These are phyloP conservation scores for Anguilla anguilla DNA, from an alignment of 2,797 vertebrate genomes.

Conservation along the genomic window DNA sequence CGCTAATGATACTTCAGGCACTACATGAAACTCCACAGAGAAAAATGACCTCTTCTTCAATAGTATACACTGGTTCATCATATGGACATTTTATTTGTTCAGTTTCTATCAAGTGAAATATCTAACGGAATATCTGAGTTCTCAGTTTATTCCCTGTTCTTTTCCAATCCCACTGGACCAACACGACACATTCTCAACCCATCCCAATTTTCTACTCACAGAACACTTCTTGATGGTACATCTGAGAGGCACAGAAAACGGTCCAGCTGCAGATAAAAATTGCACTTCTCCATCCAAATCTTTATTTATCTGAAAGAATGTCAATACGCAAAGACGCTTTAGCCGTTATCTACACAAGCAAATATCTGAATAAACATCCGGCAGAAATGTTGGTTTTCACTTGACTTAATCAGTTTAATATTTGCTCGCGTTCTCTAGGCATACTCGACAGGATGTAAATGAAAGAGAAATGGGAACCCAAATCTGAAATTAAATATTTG, in stretches of 20 bases:
- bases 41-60: not conserved
- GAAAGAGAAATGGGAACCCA: not conserved
- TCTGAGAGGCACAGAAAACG: conserved; percentile 82
- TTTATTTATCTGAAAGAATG: conserved; percentile 77
- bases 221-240: conserved; percentile 85
- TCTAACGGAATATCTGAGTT: not conserved
- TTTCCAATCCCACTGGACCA: not conserved
- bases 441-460: not conserved
- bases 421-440: not conserved
- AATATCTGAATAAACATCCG: not conserved
- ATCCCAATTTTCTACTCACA: conserved; percentile 63
- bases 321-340: conserved; percentile 12
- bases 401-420: not conserved
- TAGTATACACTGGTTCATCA: not conserved
- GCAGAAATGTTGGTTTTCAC: not conserved
- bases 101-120: not conserved
- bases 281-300: conserved; percentile 82
- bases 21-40: not conserved
- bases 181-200: not conserved
- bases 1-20: not conserved
- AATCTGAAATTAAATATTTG: conserved; percentile 4
- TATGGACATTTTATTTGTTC: not conserved
- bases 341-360: not conserved
- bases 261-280: conserved; percentile 79
- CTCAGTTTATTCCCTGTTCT: not conserved